Conservation (phyloP, 1,140 invertebrate species). For the Venturia canescens region DNA sequence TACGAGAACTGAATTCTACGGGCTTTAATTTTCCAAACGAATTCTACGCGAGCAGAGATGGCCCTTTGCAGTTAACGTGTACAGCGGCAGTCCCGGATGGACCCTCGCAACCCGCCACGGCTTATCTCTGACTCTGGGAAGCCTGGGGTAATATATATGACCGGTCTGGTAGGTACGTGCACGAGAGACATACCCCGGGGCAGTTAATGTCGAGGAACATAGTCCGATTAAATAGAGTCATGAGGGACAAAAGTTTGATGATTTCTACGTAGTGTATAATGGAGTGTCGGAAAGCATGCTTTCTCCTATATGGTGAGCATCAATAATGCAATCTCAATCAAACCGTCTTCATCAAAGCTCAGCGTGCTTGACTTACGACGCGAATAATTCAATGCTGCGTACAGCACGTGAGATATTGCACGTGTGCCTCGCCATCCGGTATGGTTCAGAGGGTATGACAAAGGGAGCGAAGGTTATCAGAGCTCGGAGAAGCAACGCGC, state of each 20-base stretch:
- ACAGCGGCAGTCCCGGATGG: not conserved
- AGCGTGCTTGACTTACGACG: not conserved
- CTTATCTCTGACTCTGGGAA: not conserved
- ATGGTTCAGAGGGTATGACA: conserved; percentile 4
- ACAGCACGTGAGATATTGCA: not conserved
- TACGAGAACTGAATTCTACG: not conserved
- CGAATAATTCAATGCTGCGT: conserved; percentile 40
- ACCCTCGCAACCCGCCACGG: not conserved
- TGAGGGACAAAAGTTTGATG: not conserved
- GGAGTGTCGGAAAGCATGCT: not conserved
- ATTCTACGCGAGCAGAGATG: not conserved
- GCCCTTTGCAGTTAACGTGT: not conserved
- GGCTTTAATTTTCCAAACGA: not conserved
- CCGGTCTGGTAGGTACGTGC: conserved; percentile 10
- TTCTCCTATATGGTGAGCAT: not conserved
- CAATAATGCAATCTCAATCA: conserved; percentile 33
- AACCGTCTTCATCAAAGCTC: conserved; percentile 32
- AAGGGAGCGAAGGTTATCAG: conserved; percentile 37
- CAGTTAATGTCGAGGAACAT: conserved; percentile 9
- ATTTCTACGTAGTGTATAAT: not conserved
- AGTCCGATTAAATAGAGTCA: not conserved
- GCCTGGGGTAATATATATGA: conserved; percentile 1
- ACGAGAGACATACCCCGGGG: not conserved
- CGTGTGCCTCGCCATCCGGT: conserved; percentile 10
- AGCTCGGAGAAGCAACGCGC: conserved; percentile 6